phyloP scores from a whole-genome alignment of 2,888 invertebrate genomes.

The Drosophila fungiperda region DNA sequence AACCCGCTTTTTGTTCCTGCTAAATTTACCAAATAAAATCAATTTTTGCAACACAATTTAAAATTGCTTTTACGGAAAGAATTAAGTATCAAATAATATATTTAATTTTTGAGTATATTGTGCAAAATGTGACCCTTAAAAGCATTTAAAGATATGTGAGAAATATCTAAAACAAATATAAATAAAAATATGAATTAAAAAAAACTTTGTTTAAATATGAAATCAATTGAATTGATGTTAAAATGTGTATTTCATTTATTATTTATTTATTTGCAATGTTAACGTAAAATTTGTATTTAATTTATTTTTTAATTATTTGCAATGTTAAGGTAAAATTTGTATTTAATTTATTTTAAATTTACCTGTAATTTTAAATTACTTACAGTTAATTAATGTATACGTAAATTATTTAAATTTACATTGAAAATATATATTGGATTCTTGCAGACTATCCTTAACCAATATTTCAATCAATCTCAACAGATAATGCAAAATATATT shows the following conservation, averaged over 20 bases:
- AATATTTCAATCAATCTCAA: not conserved
- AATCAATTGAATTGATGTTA: not conserved
- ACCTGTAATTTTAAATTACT: no score
- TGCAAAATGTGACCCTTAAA: not conserved
- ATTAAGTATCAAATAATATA: not conserved
- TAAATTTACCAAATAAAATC: not conserved
- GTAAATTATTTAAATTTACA: not conserved
- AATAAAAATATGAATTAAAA: not conserved
- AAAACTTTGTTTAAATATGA: no score
- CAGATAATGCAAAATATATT: not conserved
- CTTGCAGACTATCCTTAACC: not conserved
- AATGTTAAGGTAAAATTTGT: not conserved
- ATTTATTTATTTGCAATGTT: not conserved
- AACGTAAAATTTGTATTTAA: not conserved
- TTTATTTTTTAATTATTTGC: not conserved
- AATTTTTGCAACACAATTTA: not conserved
- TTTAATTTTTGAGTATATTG: not conserved
- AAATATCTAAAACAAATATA: not conserved
- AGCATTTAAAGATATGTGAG: not conserved
- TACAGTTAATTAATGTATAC: not conserved
- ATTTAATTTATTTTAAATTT: no score
- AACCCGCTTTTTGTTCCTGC: not conserved
- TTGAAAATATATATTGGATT: not conserved
- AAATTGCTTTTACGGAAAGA: not conserved
- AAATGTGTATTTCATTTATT: not conserved